Evolutionary conservation across 2,888 invertebrate genomes (phyloP), one percentile per base, ranked within the genome.

Genomic region (Graphium colonna): DNA sequence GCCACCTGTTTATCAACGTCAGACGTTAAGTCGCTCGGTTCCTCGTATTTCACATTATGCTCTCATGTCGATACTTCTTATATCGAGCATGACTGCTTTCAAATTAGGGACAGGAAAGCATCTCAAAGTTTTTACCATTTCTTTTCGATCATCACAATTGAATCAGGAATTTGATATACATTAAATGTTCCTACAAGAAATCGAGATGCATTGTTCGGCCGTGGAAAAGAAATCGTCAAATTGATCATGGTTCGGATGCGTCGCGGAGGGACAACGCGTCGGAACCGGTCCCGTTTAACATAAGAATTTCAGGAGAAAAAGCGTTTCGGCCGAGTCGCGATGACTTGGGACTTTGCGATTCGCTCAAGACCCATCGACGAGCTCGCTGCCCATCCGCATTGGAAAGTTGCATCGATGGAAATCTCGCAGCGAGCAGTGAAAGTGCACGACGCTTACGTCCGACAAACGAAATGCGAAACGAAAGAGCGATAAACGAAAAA

Each of bases 401-500:
- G 83, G 88, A 85, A 87, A 86, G 86, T 82, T 69, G 75, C 69
- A 75, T 73, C 78, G 77, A 82, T 85, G 84, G 77, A 82, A 82
- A 81, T 80, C 73, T 78, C 67, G 52, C 36, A 1, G 36, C n/a
- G 60, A 67, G 56, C 61, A 49, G 67, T 75, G 71, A 77, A 79
- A 78, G 77, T 76, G 73, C 60, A 56, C 52, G 60, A 59, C 62
- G 65, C 63, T 61, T 64, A 60, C 64, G 61, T 46, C 46, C 57
- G 58, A 59, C 53, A 52, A 49, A 56, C 59, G 61, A 59, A 63
- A 53, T 44, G 48, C 63, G 60, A 55, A 54, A 57, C 57, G 31
- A 10, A 31, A 9, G 31, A 7, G 31, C 31, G 31, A 31, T 1
- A 31, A 60, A 58, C 52, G 51, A 66, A 69, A 52, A 64, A 65